A percentile compares a stretch with the other conserved stretches of the same genome.
These are phyloP conservation scores for Oxystoma pomonae DNA, from an alignment of 2,888 invertebrate genomes.

Conservation along the genomic window DNA sequence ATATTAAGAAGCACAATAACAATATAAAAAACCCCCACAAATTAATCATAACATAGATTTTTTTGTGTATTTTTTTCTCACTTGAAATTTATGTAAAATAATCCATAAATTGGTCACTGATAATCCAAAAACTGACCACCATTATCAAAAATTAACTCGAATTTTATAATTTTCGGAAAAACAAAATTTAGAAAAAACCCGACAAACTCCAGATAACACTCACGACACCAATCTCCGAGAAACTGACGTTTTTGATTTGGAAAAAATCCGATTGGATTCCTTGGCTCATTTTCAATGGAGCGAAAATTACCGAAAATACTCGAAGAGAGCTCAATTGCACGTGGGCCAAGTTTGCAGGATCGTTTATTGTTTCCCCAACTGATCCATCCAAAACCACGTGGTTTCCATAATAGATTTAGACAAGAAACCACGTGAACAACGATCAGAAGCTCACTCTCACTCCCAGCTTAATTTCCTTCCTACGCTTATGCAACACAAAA, in stretches of 20 bases:
- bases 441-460: too few relatives aligned
- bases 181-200: neutral
- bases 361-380: too few relatives aligned
- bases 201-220: neutral
- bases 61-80: neutral
- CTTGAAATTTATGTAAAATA: neutral
- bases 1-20: neutral
- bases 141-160: neutral
- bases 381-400: too few relatives aligned
- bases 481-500: too few relatives aligned
- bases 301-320: neutral
- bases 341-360: too few relatives aligned
- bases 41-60: neutral
- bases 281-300: neutral
- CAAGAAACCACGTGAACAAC: too few relatives aligned
- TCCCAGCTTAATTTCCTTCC: too few relatives aligned
- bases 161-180: too few relatives aligned
- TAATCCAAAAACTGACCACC: neutral
- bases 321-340: neutral
- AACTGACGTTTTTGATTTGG: neutral
- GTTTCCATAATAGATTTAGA: too few relatives aligned
- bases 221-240: neutral
- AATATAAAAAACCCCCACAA: neutral
- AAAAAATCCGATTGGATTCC: neutral
- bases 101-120: neutral